phyloP scores from a whole-genome alignment of 2,113 vertebrate species.

The Atlantisia rogersi region DNA sequence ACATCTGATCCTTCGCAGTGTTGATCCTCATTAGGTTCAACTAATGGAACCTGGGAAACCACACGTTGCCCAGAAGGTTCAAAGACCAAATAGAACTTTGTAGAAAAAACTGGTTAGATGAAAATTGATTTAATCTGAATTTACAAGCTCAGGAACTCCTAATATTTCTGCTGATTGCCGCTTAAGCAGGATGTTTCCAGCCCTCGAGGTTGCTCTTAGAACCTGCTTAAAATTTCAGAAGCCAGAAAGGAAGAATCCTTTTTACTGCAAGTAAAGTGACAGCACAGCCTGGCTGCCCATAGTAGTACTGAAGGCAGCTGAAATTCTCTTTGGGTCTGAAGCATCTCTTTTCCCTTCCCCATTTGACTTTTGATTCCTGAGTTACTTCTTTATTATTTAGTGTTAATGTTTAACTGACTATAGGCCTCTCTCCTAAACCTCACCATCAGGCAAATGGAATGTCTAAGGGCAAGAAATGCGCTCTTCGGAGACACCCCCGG shows the following conservation, averaged over 20 bases:
- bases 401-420: background rate
- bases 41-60: too few relatives aligned
- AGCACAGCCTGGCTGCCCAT: fast-evolving
- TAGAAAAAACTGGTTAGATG: background rate
- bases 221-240: background rate
- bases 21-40: too few relatives aligned
- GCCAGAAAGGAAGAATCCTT: background rate
- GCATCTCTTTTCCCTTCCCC: background rate
- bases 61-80: background rate
- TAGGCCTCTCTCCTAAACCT: background rate
- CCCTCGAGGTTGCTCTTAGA: background rate
- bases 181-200: background rate
- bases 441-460: background rate
- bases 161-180: background rate
- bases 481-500: background rate
- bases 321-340: background rate
- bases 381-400: background rate
- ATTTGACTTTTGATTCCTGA: background rate
- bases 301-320: background rate
- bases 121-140: background rate
- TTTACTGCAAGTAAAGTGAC: background rate
- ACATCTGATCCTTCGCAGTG: too few relatives aligned
- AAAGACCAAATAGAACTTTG: background rate
- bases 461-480: background rate
- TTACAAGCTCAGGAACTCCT: background rate